Percentiles rank a stretch among this genome's conserved stretches.
phyloP scores from a whole-genome alignment of 2,113 vertebrate species.

The Helogale parvula region DNA sequence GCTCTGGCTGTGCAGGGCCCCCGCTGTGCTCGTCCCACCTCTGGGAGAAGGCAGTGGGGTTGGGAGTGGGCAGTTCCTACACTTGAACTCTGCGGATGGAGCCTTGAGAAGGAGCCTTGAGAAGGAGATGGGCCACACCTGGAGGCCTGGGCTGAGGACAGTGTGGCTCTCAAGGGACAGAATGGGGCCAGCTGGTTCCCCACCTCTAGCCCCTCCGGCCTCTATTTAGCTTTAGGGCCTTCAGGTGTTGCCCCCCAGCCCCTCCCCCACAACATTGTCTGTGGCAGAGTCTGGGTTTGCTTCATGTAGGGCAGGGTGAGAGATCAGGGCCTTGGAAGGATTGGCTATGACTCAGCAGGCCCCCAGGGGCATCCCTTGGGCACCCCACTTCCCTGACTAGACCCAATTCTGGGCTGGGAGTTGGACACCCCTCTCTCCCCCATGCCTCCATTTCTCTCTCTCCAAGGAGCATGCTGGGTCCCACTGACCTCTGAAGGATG shows the following conservation, averaged over 20 bases:
- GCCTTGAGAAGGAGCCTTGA: not conserved
- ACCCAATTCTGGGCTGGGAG: not conserved
- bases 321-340: not conserved
- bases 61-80: not conserved
- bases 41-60: not conserved
- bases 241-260: rapidly evolving
- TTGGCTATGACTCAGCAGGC: not conserved
- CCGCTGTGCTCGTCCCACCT: too few relatives aligned
- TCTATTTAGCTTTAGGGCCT: not conserved
- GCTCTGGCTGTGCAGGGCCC: not conserved
- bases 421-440: not conserved
- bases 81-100: not conserved
- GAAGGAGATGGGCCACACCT: not conserved
- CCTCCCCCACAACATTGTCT: not conserved
- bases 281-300: not conserved
- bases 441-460: not conserved
- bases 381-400: not conserved
- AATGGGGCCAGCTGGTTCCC: not conserved
- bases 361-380: not conserved
- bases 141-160: not conserved
- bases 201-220: not conserved
- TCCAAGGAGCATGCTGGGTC: not conserved
- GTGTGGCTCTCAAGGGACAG: not conserved
- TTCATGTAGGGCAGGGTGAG: not conserved
- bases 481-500: not conserved